A percentile compares a stretch with the other conserved stretches of the same genome.
Evolutionary conservation across 1,140 invertebrate species (phyloP).

Genomic region (Trachelipus rathkii): DNA sequence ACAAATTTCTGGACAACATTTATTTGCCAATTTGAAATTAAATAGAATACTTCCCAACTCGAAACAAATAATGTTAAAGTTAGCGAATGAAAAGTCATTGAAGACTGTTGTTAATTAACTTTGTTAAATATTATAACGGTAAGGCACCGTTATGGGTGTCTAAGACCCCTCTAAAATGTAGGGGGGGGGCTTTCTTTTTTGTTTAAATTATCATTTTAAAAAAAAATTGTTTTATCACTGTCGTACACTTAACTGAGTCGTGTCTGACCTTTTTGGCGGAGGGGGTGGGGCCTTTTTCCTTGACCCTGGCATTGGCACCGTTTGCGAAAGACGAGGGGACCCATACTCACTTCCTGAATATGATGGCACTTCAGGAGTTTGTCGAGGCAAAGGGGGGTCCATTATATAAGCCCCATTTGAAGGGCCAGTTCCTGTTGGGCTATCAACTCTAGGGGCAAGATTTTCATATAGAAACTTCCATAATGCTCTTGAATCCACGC

Average conservation of each 20-base stretch:
- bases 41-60: no score
- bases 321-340: not conserved
- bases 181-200: no score
- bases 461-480: constrained; percentile 53
- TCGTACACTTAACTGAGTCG: constrained; percentile 58
- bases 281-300: constrained; percentile 58
- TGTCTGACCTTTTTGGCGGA: constrained; percentile 71
- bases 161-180: not conserved
- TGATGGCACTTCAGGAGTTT: constrained; percentile 28
- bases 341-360: not conserved
- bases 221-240: constrained; percentile 32
- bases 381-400: constrained; percentile 28
- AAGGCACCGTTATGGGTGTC: no score
- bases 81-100: no score
- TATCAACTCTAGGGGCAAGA: constrained; percentile 32
- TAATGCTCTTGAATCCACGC: constrained; percentile 89
- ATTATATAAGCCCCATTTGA: constrained; percentile 11
- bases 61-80: no score
- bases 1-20: no score
- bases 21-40: no score
- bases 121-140: no score
- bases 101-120: no score
- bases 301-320: constrained; percentile 18
- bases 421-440: constrained; percentile 25
- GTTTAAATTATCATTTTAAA: not conserved